Conservation (phyloP, 2,797 vertebrate species). For the Rhynchonycteris naso region DNA sequence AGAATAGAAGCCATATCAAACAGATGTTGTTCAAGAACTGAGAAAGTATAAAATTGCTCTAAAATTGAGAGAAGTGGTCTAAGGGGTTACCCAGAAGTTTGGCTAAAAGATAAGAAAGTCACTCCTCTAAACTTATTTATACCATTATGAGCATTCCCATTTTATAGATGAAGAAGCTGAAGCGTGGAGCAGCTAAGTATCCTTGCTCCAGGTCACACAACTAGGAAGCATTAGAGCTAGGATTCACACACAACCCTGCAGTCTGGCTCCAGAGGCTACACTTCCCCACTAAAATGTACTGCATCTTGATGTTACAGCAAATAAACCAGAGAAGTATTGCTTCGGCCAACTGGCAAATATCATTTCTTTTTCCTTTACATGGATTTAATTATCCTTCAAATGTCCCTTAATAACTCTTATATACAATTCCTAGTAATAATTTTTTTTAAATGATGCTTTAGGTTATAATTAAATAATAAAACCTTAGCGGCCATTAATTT, state of each 20-base stretch:
- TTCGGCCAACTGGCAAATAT: not conserved
- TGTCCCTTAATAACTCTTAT: not conserved
- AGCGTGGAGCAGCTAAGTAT: not conserved
- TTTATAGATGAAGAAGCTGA: conserved; percentile 26
- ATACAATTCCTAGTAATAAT: not conserved
- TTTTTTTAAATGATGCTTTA: not conserved
- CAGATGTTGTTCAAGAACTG: conserved; percentile 44
- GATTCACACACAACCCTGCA: not conserved
- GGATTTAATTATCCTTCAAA: conserved; percentile 1
- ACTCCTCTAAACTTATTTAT: not conserved
- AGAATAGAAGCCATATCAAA: not conserved
- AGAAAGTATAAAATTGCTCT: conserved; percentile 1
- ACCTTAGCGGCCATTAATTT: not conserved
- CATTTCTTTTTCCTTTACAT: not conserved
- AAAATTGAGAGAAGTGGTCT: conserved; percentile 6
- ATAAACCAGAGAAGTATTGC: not conserved
- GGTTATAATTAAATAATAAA: not conserved
- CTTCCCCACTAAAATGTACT: not conserved
- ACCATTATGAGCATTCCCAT: not conserved
- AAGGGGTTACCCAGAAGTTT: conserved; percentile 33
- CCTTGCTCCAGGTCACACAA: not conserved
- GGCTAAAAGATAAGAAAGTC: not conserved
- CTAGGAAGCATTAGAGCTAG: not conserved
- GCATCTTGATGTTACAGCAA: not conserved
- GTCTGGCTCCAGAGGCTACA: not conserved